phyloP scores from a whole-genome alignment of 2,888 invertebrate species.

The Tipula vernalis region DNA sequence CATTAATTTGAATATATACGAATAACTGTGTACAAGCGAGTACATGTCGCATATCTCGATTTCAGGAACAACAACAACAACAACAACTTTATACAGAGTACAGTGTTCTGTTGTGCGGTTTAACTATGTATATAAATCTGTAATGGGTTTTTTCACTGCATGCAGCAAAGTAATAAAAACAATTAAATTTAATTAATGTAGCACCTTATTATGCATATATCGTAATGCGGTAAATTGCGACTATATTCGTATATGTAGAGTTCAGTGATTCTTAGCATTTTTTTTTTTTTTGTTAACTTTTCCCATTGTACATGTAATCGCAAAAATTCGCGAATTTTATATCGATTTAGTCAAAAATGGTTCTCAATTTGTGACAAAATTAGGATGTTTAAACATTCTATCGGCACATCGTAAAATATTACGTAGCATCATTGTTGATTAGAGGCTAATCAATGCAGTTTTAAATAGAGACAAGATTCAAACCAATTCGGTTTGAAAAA shows the following conservation, averaged over 20 bases:
- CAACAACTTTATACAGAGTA: not conserved
- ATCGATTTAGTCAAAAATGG: too few relatives aligned
- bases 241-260: not conserved
- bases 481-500: too few relatives aligned
- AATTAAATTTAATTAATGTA: not conserved
- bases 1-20: not conserved
- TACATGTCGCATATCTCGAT: not conserved
- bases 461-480: too few relatives aligned
- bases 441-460: too few relatives aligned
- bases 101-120: not conserved
- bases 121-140: not conserved
- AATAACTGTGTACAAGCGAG: not conserved
- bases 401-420: too few relatives aligned
- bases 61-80: not conserved
- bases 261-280: not conserved
- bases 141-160: not conserved
- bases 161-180: not conserved
- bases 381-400: too few relatives aligned
- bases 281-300: not conserved
- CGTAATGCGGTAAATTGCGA: not conserved
- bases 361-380: too few relatives aligned
- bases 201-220: not conserved
- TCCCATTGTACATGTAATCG: too few relatives aligned
- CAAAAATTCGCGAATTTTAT: too few relatives aligned
- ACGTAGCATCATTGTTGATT: too few relatives aligned